These are phyloP conservation scores for Aegypius monachus DNA, from an alignment of 2,113 vertebrate species.

Conservation along the genomic window DNA sequence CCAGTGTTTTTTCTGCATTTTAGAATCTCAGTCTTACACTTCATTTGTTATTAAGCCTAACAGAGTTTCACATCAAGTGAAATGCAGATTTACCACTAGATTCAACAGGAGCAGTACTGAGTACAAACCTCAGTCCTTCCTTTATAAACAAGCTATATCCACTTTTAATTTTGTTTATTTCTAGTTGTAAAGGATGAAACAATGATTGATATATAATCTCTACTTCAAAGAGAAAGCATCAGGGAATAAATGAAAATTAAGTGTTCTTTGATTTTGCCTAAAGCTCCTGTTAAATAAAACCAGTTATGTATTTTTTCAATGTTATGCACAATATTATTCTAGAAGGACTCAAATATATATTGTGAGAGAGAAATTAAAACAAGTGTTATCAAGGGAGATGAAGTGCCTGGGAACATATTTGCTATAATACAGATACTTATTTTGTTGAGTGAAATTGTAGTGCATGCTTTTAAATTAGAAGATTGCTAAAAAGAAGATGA, in stretches of 20 bases:
- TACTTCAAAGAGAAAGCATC: not conserved
- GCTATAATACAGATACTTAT: not conserved
- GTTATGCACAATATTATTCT: not conserved
- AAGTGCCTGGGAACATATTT: not conserved
- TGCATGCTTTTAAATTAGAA: not conserved
- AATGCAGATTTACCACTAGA: not conserved
- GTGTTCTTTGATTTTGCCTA: not conserved
- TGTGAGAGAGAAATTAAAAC: not conserved
- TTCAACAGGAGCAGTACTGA: not conserved
- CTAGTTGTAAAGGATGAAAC: not conserved
- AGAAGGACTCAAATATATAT: not conserved
- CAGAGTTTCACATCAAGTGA: not conserved
- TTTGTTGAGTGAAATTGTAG: not conserved
- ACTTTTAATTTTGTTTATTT: not conserved
- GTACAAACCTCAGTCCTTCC: not conserved
- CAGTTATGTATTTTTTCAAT: not conserved
- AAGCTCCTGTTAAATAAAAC: not conserved
- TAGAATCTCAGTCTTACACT: not conserved
- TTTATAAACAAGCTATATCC: not conserved
- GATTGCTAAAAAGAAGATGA: not conserved
- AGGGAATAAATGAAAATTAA: not conserved
- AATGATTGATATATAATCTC: not conserved
- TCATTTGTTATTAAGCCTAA: not conserved
- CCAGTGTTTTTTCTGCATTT: not conserved
- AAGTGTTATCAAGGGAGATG: not conserved